Base-by-base conservation (phyloP, 2,888 invertebrate genomes). In the Agonopterix arenella region DNA sequence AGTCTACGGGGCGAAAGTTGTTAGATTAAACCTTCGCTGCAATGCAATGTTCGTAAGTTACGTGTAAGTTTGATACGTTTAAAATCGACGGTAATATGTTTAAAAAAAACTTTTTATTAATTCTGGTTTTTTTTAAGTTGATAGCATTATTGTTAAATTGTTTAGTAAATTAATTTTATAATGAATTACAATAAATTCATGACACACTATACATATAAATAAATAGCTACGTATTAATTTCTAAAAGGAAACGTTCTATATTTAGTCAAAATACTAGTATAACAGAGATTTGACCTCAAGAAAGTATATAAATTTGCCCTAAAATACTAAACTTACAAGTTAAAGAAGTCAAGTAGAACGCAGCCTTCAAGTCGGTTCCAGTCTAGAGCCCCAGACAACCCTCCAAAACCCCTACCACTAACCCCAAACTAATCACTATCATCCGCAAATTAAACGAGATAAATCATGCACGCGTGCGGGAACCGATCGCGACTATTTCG, bases 401-500 rank as follows among this genome's bases (percentile, higher is more conserved):
- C 41, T 10, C 41, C 41, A 43, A n/a, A 47, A 18, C 48, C 47
- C 56, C 28, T 28, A 28, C 28, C 28, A 28, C 28, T 28, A 28
- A 28, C 28, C 28, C 28, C 28, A 28, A 28, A 28, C 28, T 49
- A 53, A 46, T 52, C 54, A 54, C 49, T 51, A 52, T 51, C 53
- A 48, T 49, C 49, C 48, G 53, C 55, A 54, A 57, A 57, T 57
- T 53, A 57, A 48, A 52, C 43, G 49, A 50, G 59, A 61, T 61
- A 60, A 60, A 54, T 54, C 53, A 54, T 52, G 47, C 55, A 48
- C 52, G 54, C 56, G 57, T 56, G 57, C 56, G 55, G 53, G 52
- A 46, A 42, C 45, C 60, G 53, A 70, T 63, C 75, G 71, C 68
- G 74, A 79, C 82, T 83, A 83, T 82, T 83, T 82, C 77, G 76